Percentiles rank a stretch among this genome's conserved stretches.
phyloP scores from a whole-genome alignment of 2,888 invertebrate species.

The Hypsopygia costalis region DNA sequence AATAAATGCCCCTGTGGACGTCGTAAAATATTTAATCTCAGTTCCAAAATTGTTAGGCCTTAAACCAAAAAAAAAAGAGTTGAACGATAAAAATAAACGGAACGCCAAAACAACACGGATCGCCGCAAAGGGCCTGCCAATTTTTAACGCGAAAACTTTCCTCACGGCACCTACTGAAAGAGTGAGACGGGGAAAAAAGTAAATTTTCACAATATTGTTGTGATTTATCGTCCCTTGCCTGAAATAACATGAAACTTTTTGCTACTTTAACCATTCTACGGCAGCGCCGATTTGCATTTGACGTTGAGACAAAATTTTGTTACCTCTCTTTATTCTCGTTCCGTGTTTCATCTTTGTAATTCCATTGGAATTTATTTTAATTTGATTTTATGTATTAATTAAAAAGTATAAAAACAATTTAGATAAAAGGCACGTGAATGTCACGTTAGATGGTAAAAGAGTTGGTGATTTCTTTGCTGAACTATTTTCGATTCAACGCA shows the following conservation, averaged over 20 bases:
- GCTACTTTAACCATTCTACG: conserved; percentile 25
- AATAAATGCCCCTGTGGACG: too few relatives aligned
- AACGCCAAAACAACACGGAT: conserved; percentile 28
- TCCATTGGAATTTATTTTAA: not conserved
- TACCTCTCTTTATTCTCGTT: conserved; percentile 18
- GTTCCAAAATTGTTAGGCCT: not conserved
- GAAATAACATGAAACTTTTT: conserved; percentile 25
- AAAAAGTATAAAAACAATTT: not conserved
- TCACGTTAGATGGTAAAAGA: too few relatives aligned
- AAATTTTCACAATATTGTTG: conserved; percentile 43
- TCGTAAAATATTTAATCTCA: not conserved
- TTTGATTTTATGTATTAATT: not conserved
- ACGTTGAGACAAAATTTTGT: not conserved
- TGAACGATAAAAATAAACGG: conserved; percentile 8
- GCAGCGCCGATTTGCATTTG: not conserved
- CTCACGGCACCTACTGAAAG: conserved; percentile 17
- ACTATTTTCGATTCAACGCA: too few relatives aligned
- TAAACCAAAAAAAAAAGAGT: conserved; percentile 4
- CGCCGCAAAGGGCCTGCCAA: conserved; percentile 43
- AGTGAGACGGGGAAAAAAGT: conserved; percentile 9
- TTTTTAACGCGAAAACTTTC: conserved; percentile 51
- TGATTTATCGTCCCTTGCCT: conserved; percentile 44
- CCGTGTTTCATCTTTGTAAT: not conserved
- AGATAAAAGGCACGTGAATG: not conserved
- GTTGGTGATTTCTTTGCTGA: too few relatives aligned